Base-by-base conservation (phyloP, 2,797 vertebrate species). In the Gorsachius magnificus region DNA sequence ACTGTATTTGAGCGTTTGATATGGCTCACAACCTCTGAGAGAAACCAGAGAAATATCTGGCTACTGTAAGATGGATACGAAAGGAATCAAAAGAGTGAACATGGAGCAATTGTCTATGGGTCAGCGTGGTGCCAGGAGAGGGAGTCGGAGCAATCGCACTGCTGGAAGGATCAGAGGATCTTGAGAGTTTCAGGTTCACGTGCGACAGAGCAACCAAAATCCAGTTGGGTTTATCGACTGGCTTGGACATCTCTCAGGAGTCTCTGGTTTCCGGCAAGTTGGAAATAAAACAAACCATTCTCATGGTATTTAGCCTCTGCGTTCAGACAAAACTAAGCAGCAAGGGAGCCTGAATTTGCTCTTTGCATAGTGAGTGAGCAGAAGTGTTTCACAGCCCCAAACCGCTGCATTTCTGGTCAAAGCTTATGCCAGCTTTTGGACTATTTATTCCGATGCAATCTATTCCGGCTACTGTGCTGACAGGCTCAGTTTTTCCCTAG, bases 221-320 rank as follows among this genome's bases (percentile, higher is more conserved):
- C 72, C 92, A 61, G 18, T 75, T 33, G 83, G 57, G 65, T 83
- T 91, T 65, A 93, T 69, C 0, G 3, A 50, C 25, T 31, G 87
- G 28, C 72, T 88, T 96, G 92, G 94, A 90, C n/a, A 51, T 60
- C 56, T 91, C 90, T 69, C 93, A 88, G 90, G 85, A 89, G 84
- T 80, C 88, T 95, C 93, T 74, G 87, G 85, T 95, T 95, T 93
- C 91, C 6, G 25, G 91, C 69, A 36, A 66, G 85, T 0, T 90
- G 82, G 90, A 81, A 91, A 85, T 80, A 35, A 83, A 91, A 31
- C 76, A 72, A 95, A 63, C 76, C 64, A 26, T 63, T 69, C 84
- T 65, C 46, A 2, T 61, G 82, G 84, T 84, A n/a, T 89, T 91
- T 36, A 51, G 54, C 72, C 79, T 68, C 88, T 65, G 54, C 3